Base-by-base conservation (phyloP, 2,888 invertebrate genomes). In the Mythimna impura region DNA sequence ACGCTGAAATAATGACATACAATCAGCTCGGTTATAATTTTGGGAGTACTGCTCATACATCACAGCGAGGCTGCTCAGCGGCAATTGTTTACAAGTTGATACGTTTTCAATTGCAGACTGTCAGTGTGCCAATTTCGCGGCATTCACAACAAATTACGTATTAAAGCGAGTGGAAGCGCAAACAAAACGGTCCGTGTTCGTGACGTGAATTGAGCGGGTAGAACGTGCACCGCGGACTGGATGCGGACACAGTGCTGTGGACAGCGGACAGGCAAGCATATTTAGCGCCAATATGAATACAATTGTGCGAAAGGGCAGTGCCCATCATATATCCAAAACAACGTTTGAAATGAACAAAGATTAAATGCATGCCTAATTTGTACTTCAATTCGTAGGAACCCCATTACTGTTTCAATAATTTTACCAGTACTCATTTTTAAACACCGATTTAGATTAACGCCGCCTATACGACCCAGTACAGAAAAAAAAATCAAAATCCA, bases 61-160 rank as follows among this genome's bases (percentile, higher is more conserved):
- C 62, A 73, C 20, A n/a, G 54, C 20, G 55, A 78, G 68, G 57
- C 52, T 47, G 62, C 67, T 64, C 60, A 73, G 78, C 86, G 79
- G 81, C 81, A 84, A 91, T 91, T 93, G 92, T 93, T 91, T 86
- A 87, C 86, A 90, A 89, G 89, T 90, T 90, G 92, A 93, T 92
- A 93, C 91, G 91, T 92, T 93, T 94, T 94, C 94, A 94, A 94
- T 93, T 91, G 94, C 94, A 93, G 92, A 89, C 90, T 93, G 95
- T 93, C 94, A 94, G 92, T 93, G 91, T 92, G 93, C 93, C 95
- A 95, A 96, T 95, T 95, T 93, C 91, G 94, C 89, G 93, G 94
- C 91, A 95, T 96, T 95, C 94, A 94, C 93, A 94, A 95, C 95
- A 95, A 95, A 95, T 95, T 95, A 95, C 91, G 94, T 93, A 94